These are phyloP conservation scores for Hyposoter didymator DNA, from an alignment of 2,888 invertebrate genomes.

Conservation along the genomic window DNA sequence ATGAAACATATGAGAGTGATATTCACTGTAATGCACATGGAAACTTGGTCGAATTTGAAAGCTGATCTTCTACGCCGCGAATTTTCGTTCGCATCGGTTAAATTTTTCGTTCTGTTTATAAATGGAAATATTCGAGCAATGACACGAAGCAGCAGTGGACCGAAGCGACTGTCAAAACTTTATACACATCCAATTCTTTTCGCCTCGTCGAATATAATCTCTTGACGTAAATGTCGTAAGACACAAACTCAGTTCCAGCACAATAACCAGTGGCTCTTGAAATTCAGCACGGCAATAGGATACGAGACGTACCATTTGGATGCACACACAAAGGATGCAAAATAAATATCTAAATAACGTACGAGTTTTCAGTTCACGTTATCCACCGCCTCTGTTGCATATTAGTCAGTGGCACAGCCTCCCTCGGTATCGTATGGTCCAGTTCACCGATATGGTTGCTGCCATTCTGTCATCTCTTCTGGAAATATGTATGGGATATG, in stretches of 20 bases:
- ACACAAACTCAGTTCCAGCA: not conserved
- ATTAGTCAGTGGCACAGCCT: conserved; percentile 64
- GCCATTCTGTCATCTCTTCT: conserved; percentile 47
- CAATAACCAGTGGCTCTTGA: conserved; percentile 6
- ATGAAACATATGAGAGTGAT: not conserved
- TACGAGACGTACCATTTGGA: conserved; percentile 22
- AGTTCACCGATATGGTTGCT: conserved; percentile 45
- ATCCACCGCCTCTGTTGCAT: conserved; percentile 41
- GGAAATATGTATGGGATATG: conserved; percentile 67
- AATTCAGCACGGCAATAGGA: conserved; percentile 30
- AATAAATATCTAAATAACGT: conserved; percentile 32
- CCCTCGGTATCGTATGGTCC: conserved; percentile 47
- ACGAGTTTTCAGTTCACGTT: conserved; percentile 43
- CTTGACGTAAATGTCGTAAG: conserved; percentile 62
- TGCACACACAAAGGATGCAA: conserved; percentile 27
- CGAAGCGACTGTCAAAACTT: conserved; percentile 61
- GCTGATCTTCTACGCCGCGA: not conserved
- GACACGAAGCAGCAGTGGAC: conserved; percentile 12
- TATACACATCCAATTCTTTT: conserved; percentile 52
- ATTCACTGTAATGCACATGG: too few relatives aligned
- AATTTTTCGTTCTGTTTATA: conserved; percentile 15
- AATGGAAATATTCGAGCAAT: conserved; percentile 22
- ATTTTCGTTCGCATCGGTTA: not conserved
- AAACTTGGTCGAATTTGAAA: not conserved
- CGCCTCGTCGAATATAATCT: conserved; percentile 63